phyloP scores from a whole-genome alignment of 2,797 vertebrate genomes.

The Anguilla anguilla region DNA sequence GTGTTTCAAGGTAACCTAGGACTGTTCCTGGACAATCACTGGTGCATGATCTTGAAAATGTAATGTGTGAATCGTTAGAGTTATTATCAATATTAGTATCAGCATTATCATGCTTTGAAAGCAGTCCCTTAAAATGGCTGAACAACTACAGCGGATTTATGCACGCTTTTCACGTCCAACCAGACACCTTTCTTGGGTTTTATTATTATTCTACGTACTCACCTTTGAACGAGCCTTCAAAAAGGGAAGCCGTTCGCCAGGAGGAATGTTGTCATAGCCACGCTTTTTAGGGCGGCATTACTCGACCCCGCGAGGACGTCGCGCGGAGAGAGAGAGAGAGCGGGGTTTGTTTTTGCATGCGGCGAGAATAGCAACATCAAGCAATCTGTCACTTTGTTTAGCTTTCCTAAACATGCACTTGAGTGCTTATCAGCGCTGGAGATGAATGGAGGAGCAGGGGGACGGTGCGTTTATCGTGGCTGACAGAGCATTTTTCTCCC shows the following conservation, averaged over 20 bases:
- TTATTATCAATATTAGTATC: too few species aligned
- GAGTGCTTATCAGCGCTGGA: conserved; percentile 22
- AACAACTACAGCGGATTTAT: background rate
- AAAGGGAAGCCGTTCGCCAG: background rate
- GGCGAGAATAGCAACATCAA: background rate
- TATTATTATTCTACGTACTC: background rate
- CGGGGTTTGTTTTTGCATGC: conserved; percentile 18
- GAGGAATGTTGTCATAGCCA: background rate
- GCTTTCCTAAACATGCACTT: conserved; percentile 4
- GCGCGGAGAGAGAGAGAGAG: background rate
- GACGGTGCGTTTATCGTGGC: conserved; percentile 20
- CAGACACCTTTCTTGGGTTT: background rate
- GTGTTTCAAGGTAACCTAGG: too few species aligned
- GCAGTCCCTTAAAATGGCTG: background rate
- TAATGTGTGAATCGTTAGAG: too few species aligned
- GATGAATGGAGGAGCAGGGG: conserved; percentile 8
- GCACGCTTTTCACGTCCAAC: background rate
- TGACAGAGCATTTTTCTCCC: background rate
- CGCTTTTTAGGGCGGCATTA: background rate
- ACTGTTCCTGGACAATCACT: too few species aligned
- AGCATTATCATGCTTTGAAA: background rate
- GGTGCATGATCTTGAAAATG: too few species aligned
- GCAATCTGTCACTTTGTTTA: conserved; percentile 33
- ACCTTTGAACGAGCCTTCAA: background rate
- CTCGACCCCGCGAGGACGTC: background rate